These are phyloP conservation scores for Naso thynnoides DNA, from an alignment of 2,797 vertebrate species.

Conservation along the genomic window DNA sequence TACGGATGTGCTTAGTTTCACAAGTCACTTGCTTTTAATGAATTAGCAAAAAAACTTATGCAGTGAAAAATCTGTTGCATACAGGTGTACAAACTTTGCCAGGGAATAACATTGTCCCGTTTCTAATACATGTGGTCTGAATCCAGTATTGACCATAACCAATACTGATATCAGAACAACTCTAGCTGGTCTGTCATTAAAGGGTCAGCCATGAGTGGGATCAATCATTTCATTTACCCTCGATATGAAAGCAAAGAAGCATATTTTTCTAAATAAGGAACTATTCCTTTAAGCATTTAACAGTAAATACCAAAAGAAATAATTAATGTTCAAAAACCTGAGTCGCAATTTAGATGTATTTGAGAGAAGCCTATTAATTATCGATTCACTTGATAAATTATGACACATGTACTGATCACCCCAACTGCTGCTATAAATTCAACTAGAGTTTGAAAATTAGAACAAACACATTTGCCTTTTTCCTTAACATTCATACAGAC, in stretches of 20 bases:
- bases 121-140: too few relatives aligned
- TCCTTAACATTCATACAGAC: slow-evolving; percentile 11
- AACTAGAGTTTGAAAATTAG: neutral
- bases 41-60: too few relatives aligned
- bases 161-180: neutral
- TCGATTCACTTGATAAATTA: neutral
- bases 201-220: neutral
- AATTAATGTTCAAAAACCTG: neutral
- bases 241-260: neutral
- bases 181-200: neutral
- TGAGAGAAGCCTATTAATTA: neutral
- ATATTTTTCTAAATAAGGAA: neutral
- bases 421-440: neutral
- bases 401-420: neutral
- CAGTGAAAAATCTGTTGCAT: too few relatives aligned
- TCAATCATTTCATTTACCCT: neutral
- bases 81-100: too few relatives aligned
- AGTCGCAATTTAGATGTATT: neutral
- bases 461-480: neutral
- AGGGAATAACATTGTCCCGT: too few relatives aligned
- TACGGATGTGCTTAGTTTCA: too few relatives aligned
- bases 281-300: neutral
- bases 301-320: neutral
- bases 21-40: too few relatives aligned
- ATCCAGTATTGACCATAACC: too few relatives aligned